A percentile compares a stretch with the other conserved stretches of the same genome.
Evolutionary conservation across 1,140 invertebrate genomes (phyloP).

Genomic region (Nymphalis io): DNA sequence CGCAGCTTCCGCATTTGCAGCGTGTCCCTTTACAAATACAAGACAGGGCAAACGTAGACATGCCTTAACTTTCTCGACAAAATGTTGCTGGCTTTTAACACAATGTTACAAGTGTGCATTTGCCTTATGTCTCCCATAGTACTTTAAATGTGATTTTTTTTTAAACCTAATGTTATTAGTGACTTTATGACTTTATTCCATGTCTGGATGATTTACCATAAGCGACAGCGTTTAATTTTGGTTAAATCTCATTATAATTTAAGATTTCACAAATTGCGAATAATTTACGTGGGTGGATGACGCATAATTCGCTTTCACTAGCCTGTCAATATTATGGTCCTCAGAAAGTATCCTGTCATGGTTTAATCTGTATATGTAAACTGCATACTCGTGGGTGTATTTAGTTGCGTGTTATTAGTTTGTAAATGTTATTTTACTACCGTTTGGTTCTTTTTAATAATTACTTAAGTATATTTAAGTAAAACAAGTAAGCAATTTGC

Average conservation of each 20-base stretch:
- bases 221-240: constrained; percentile 17
- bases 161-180: too few species aligned
- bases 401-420: background rate
- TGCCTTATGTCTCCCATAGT: background rate
- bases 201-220: background rate
- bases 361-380: background rate
- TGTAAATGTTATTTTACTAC: background rate
- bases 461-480: constrained; percentile 1
- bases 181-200: too few species aligned
- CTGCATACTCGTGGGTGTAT: too few species aligned
- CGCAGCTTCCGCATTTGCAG: constrained; percentile 59
- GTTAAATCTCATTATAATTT: constrained; percentile 30
- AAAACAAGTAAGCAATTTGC: background rate
- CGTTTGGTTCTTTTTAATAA: background rate
- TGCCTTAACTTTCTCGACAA: background rate
- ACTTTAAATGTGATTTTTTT: too few species aligned
- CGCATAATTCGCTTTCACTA: constrained; percentile 29
- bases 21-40: constrained; percentile 4
- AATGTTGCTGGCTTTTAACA: background rate
- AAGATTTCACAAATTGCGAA: constrained; percentile 28
- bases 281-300: constrained; percentile 26
- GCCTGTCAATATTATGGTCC: constrained; percentile 2
- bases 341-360: background rate
- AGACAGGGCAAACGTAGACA: background rate
- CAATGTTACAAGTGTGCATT: background rate